Percentiles rank a stretch among this genome's conserved stretches.
Conservation (phyloP, 2,113 vertebrate species). For the Balaeniceps rex region DNA sequence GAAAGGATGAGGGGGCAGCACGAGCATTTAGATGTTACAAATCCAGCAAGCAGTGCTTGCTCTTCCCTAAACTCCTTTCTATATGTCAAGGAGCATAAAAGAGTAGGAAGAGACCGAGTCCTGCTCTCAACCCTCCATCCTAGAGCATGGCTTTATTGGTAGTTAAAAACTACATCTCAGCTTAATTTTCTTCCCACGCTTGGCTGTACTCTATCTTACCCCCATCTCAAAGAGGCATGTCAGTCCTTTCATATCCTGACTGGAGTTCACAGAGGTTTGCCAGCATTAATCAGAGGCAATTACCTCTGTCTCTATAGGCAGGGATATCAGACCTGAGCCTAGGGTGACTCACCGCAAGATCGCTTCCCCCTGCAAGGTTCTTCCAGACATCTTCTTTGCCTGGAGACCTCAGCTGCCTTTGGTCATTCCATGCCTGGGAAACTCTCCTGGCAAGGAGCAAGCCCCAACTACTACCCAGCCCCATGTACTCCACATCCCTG, state of each 20-base stretch:
- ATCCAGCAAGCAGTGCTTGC: background rate
- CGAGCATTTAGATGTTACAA: background rate
- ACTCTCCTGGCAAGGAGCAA: background rate
- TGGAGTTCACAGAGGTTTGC: conserved; percentile 53
- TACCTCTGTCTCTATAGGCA: conserved; percentile 28
- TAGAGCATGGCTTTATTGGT: conserved; percentile 21
- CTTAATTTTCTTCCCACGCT: conserved; percentile 56
- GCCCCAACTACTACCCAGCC: background rate
- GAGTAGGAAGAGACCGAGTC: background rate
- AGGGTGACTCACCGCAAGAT: conserved; percentile 4
- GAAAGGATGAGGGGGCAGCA: background rate
- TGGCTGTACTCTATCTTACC: conserved; percentile 46
- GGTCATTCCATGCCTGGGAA: conserved; percentile 12
- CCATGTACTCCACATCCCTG: background rate
- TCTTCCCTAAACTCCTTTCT: background rate
- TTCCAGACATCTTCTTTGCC: conserved; percentile 28
- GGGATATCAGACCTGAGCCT: conserved; percentile 31
- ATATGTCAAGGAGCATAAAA: background rate
- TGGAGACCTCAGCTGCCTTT: background rate
- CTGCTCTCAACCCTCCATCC: background rate
- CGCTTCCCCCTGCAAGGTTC: background rate
- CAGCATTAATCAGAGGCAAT: conserved; percentile 50
- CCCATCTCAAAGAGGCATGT: conserved; percentile 37
- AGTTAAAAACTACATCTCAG: conserved; percentile 51
- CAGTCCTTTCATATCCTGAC: conserved; percentile 47